Evolutionary conservation across 2,113 vertebrate genomes (phyloP).

Genomic region (Dasyornis broadbenti): DNA sequence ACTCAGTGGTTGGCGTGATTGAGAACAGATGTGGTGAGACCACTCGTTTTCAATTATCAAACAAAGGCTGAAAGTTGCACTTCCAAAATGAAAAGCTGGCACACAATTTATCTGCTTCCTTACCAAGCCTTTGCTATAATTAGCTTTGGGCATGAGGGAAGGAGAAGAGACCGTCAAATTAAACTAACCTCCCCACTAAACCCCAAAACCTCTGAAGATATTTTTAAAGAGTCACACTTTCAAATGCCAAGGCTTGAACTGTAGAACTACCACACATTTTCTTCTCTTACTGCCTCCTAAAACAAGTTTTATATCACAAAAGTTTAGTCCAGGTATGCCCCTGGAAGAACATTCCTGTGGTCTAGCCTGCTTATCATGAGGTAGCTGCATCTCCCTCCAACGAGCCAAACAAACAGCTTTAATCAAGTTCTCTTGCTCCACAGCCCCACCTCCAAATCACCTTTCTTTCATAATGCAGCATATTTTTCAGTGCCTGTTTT

Average conservation of each 20-base stretch:
- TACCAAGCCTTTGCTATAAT: constrained; percentile 17
- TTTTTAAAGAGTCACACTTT: background rate
- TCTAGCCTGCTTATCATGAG: background rate
- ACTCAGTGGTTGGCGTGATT: background rate
- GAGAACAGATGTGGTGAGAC: constrained; percentile 14
- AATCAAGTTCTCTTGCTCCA: background rate
- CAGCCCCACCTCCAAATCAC: background rate
- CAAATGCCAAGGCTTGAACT: background rate
- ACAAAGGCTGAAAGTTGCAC: constrained; percentile 43
- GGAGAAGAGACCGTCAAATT: background rate
- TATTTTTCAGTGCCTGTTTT: background rate
- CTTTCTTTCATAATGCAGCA: background rate
- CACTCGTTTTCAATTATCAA: constrained; percentile 47
- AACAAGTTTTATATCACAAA: background rate
- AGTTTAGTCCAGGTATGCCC: background rate
- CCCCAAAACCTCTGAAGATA: background rate
- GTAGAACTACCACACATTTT: background rate
- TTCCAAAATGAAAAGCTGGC: constrained; percentile 26
- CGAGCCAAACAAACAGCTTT: background rate
- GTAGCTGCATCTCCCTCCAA: background rate
- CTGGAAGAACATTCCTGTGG: background rate
- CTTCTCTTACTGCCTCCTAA: background rate
- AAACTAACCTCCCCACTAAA: background rate
- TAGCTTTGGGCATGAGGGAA: constrained; percentile 5
- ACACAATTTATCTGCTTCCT: background rate